These are phyloP conservation scores for Macrochelys suwanniensis DNA, from an alignment of 2,797 vertebrate species.

Conservation along the genomic window DNA sequence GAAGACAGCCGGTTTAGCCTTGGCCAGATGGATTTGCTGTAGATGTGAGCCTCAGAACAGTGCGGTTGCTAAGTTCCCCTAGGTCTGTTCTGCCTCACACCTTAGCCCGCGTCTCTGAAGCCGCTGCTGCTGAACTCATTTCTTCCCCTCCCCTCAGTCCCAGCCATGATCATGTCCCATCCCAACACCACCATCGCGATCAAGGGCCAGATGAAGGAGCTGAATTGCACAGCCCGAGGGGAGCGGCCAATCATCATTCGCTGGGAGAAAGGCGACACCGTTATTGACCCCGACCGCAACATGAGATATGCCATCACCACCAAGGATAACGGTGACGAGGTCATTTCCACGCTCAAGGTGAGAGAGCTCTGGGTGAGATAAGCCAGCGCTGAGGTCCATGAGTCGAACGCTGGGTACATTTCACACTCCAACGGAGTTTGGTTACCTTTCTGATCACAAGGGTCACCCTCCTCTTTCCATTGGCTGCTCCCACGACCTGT, in stretches of 20 bases:
- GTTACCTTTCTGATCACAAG: background rate
- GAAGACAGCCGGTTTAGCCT: background rate
- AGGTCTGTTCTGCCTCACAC: background rate
- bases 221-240: conserved; percentile 96
- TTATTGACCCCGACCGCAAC: conserved; percentile 97
- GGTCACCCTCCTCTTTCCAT: background rate
- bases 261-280: conserved; percentile 98
- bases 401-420: no score
- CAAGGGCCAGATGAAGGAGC: conserved; percentile 96
- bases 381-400: background rate
- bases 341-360: conserved; percentile 96
- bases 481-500: background rate
- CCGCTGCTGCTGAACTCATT: background rate
- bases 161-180: conserved; percentile 98
- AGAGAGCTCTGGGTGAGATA: conserved; percentile 45
- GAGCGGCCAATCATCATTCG: conserved; percentile 99
- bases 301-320: conserved; percentile 95
- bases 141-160: conserved; percentile 81
- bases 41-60: background rate
- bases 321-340: conserved; percentile 96
- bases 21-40: background rate
- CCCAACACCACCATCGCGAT: conserved; percentile 99
- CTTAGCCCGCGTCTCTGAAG: background rate
- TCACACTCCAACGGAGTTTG: fast-evolving
- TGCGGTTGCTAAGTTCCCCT: background rate